Evolutionary conservation across 2,113 vertebrate species (phyloP).

Genomic region (Periophthalmodon schlosseri): DNA sequence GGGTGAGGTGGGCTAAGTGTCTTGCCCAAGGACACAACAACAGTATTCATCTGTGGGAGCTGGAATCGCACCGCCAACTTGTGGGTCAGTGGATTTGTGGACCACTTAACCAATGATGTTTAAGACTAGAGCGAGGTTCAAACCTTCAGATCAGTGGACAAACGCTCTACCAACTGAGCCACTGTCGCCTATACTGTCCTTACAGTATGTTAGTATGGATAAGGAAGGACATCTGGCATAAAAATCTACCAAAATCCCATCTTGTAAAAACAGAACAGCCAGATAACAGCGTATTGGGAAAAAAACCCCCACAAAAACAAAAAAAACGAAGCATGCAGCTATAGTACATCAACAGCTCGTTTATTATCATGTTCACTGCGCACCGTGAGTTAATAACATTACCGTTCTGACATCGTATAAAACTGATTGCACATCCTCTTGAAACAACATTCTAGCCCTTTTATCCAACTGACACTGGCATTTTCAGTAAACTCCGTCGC

Average conservation of each 20-base stretch:
- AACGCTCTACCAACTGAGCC: too few species aligned
- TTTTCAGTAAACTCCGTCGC: conserved; percentile 30
- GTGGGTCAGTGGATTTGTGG: too few species aligned
- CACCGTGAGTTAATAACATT: background rate
- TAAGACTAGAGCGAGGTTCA: too few species aligned
- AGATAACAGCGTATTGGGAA: background rate
- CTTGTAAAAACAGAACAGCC: background rate
- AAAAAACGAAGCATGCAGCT: background rate
- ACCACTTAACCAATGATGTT: too few species aligned
- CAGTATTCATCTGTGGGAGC: too few species aligned
- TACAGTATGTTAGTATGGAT: background rate
- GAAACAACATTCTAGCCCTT: conserved; percentile 4
- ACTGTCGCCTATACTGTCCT: too few species aligned
- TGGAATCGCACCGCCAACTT: too few species aligned
- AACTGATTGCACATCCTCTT: background rate
- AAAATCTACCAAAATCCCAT: background rate
- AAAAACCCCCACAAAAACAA: too few species aligned
- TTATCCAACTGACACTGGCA: conserved; percentile 9
- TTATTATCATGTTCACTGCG: background rate
- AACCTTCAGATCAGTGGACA: too few species aligned
- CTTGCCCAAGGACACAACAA: too few species aligned
- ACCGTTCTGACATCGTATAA: background rate
- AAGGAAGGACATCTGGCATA: background rate
- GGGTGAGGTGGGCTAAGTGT: too few species aligned
- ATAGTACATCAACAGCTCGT: background rate